Evolutionary conservation across 2,113 vertebrate genomes (phyloP), one percentile per base, ranked within the genome.

Genomic region (Willisornis vidua): DNA sequence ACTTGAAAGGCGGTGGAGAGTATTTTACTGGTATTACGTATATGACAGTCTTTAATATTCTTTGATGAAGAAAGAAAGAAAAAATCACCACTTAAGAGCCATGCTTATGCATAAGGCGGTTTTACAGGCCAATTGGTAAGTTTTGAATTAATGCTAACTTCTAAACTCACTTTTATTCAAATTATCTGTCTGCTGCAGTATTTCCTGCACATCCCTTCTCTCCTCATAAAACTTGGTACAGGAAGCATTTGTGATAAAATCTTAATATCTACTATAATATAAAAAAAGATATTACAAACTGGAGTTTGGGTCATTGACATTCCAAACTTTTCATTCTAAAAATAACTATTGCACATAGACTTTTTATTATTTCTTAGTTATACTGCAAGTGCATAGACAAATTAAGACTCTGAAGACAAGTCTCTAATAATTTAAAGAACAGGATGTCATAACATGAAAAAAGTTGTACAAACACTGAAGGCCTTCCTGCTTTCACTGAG

Each of bases 121-220:
- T 70, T 92, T 76, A 95, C 91, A 84, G 20, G 26, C 28, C 37
- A 54, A 2, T 23, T 91, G n/a, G 25, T 89, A 95, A 89, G 6
- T 93, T 84, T 88, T 71, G 85, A 91, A 90, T 90, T 68, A 82
- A 89, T 91, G 46, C 33, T 84, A 87, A 39, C 15, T 87, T 91
- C 37, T 59, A 41, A 65, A 62, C 3, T 33, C 77, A 52, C 11
- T 74, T 89, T 58, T 54, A 46, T 85, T 82, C 24, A 71, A 59
- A 57, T 81, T 71, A n/a, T 7, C 8, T 75, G 14, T 6, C 31
- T 93, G 33, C 18, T 57, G 49, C 28, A 93, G 9, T 37, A 58
- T 52, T 73, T 89, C 55, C 18, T 48, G 12, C 15, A 51, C 8
- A 58, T 43, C 9, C 46, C 10, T 55, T 24, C 37, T 68, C 31